Base-by-base conservation (phyloP, 2,888 invertebrate genomes). In the Microctonus aethiopoides region DNA sequence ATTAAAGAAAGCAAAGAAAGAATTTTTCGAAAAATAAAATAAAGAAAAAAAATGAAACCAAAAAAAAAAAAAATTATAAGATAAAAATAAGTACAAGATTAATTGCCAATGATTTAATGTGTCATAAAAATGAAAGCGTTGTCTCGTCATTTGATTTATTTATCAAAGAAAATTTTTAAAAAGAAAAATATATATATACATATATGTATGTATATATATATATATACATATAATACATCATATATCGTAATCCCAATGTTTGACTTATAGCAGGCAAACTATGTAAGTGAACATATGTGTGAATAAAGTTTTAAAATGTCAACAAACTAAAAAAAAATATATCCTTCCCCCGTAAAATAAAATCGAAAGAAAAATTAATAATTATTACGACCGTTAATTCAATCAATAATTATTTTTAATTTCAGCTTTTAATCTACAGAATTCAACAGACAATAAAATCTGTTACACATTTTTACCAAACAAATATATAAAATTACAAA, bases 221-320 rank as follows among this genome's bases (percentile, higher is more conserved):
- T 68, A 71, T n/a, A n/a, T n/a, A n/a, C n/a, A n/a, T n/a, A n/a
- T 46, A 73, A 72, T 77, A 76, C 79, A 81, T 80, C 78, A 81
- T 82, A 83, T 82, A 81, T 80, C 76, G 81, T 84, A 80, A 83
- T 80, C 79, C 80, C 84, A 46, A 83, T 81, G 83, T 85, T 84
- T 82, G 83, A 82, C 83, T 85, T 83, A 83, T 81, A 74, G 77
- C 79, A 80, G 81, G 79, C 79, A 82, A 83, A 81, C 76, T 75
- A 84, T 86, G 86, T 86, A 86, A 86, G 85, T 84, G 80, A 83
- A 82, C 81, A 83, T 84, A 81, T 85, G 85, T 86, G 85, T 85
- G 86, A 86, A 86, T 86, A 86, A 86, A 86, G 83, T 85, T 85
- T 82, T 72, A 82, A 85, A 84, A 81, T 80, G 80, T 80, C 77